Base-by-base conservation (phyloP, 2,888 invertebrate genomes). In the Synergus umbraculus region DNA sequence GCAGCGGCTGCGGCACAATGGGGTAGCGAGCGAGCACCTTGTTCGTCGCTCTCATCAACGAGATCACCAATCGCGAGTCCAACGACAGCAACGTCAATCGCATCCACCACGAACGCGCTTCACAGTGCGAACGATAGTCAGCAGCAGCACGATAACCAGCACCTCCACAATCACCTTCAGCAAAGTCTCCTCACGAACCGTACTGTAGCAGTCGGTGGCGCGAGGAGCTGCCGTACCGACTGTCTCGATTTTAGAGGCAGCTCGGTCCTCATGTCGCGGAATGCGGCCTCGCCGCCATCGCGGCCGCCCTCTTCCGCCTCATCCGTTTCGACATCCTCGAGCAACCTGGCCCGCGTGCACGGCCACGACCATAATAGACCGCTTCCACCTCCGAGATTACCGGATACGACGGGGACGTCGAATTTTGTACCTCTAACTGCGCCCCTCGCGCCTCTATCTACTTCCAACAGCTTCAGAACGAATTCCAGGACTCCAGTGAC, bases 151-250 rank as follows among this genome's bases (percentile, higher is more conserved):
- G 89, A 88, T 86, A 88, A 89, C 80, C 84, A 81, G 82, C 82
- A 79, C 64, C 83, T 82, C 73, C 81, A 43, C 43, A 78, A 79
- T 78, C 85, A 81, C 65, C 81, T 83, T 83, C 86, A 87, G 87
- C 88, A 90, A 88, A 89, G 94, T 95, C 95, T 95, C 95, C 93
- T 94, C 94, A 94, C 94, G 93, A 94, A 94, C 94, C 95, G 95
- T 93, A 94, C 94, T 95, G 93, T 94, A 95, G 94, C 95, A 95
- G 93, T 94, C 92, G 87, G 90, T 92, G 94, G 93, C 94, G 93
- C 93, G 93, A 92, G 94, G 95, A 94, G 93, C 93, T 92, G 91
- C 86, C 86, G 93, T 93, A 92, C 92, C 92, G 93, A 84, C 87
- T 86, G 85, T 87, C 86, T 88, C 84, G 89, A 89, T 85, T 77